Evolutionary conservation across 2,888 invertebrate genomes (phyloP).

Genomic region (Heteromyza rotundicornis): DNA sequence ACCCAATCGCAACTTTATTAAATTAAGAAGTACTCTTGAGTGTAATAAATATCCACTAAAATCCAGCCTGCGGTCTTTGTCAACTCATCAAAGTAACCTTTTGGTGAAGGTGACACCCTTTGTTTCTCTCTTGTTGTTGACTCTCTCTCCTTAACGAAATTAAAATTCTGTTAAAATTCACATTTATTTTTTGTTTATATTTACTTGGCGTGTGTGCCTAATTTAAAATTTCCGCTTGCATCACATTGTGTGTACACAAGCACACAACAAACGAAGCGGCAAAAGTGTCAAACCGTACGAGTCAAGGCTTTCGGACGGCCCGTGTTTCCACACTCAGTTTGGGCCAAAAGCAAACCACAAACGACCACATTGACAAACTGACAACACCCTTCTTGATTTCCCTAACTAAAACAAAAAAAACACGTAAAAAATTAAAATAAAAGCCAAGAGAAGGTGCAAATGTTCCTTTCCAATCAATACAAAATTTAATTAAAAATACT

Average conservation of each 20-base stretch:
- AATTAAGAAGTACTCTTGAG: too few species aligned
- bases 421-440: conserved; percentile 9
- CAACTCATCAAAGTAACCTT: too few species aligned
- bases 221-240: conserved; percentile 9
- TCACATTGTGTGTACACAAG: background rate
- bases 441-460: background rate
- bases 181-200: background rate
- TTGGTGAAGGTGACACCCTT: too few species aligned
- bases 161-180: conserved; percentile 15
- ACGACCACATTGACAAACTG: too few species aligned
- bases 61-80: too few species aligned
- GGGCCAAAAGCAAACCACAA: conserved; percentile 7
- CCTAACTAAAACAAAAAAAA: background rate
- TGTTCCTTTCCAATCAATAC: background rate
- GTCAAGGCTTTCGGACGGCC: too few species aligned
- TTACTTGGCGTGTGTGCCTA: conserved; percentile 6
- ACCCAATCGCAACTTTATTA: too few species aligned
- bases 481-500: conserved; percentile 28
- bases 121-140: too few species aligned
- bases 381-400: too few species aligned
- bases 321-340: conserved; percentile 1
- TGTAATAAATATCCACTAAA: too few species aligned
- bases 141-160: background rate
- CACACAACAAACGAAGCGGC: background rate
- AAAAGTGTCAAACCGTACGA: conserved; percentile 18